Evolutionary conservation across 1,140 invertebrate species (phyloP).

Genomic region (Eurosta solidaginis): DNA sequence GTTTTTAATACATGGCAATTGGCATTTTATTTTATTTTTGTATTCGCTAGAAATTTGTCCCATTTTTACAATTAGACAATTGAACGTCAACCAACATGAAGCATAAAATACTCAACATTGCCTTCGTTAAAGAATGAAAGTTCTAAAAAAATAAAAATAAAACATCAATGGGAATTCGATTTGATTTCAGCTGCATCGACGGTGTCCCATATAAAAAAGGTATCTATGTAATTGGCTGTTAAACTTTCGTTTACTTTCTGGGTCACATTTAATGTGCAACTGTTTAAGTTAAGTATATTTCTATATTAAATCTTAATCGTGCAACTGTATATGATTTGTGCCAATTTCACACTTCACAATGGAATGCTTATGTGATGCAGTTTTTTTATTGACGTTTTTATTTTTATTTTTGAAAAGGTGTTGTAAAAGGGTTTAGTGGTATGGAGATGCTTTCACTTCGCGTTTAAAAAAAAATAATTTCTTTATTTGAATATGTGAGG

Average conservation of each 20-base stretch:
- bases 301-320: not conserved
- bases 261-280: not conserved
- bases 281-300: not conserved
- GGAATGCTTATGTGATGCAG: too few species aligned
- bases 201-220: not conserved
- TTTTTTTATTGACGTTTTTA: too few species aligned
- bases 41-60: constrained; percentile 20
- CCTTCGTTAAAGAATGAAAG: constrained; percentile 7
- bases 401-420: too few species aligned
- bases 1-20: not conserved
- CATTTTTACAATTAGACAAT: constrained; percentile 22
- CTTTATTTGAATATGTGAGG: too few species aligned
- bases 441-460: too few species aligned
- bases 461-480: too few species aligned
- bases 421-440: too few species aligned
- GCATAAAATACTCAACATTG: not conserved
- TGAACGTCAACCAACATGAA: constrained; percentile 10
- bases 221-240: not conserved
- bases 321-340: not conserved
- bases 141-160: constrained; percentile 8
- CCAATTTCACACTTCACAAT: not conserved
- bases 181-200: not conserved
- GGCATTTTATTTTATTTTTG: constrained; percentile 18
- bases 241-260: constrained; percentile 17
- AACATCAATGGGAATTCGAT: constrained; percentile 16